Conservation (phyloP, 2,113 vertebrate species). For the Notarius quadriscutis region DNA sequence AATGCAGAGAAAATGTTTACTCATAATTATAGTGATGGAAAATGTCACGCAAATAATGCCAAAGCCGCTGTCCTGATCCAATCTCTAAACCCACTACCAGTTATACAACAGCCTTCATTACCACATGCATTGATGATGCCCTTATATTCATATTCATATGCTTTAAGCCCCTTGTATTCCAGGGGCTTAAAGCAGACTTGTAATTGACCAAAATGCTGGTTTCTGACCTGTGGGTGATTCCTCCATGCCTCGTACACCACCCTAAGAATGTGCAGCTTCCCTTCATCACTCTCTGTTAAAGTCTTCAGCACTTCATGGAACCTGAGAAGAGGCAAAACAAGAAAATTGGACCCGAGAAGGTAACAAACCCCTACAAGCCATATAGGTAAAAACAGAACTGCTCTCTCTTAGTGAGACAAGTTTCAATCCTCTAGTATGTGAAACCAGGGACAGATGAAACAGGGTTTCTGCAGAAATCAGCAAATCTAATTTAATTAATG, state of each 20-base stretch:
- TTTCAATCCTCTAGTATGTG: not conserved
- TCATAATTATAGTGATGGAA: not conserved
- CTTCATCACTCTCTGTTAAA: constrained; percentile 90
- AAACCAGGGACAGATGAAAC: not conserved
- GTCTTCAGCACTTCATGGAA: constrained; percentile 96
- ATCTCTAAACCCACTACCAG: not conserved
- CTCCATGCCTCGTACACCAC: constrained; percentile 94
- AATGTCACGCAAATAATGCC: not conserved
- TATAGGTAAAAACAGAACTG: not conserved
- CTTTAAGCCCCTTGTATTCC: not conserved
- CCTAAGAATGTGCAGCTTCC: constrained; percentile 92
- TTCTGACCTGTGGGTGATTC: constrained; percentile 91
- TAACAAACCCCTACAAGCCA: not conserved
- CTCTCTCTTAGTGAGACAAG: not conserved
- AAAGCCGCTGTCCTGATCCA: not conserved
- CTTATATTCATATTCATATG: no score
- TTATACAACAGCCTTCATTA: not conserved
- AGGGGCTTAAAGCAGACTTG: not conserved
- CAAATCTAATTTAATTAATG: no score
- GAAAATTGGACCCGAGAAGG: not conserved
- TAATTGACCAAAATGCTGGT: not conserved
- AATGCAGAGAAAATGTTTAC: not conserved
- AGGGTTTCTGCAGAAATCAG: no score
- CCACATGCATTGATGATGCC: not conserved
- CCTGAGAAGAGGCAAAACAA: constrained; percentile 65